These are phyloP conservation scores for Acanthaster planci DNA, from an alignment of 35 echinoderm and acorn worm genomes.

Conservation along the genomic window DNA sequence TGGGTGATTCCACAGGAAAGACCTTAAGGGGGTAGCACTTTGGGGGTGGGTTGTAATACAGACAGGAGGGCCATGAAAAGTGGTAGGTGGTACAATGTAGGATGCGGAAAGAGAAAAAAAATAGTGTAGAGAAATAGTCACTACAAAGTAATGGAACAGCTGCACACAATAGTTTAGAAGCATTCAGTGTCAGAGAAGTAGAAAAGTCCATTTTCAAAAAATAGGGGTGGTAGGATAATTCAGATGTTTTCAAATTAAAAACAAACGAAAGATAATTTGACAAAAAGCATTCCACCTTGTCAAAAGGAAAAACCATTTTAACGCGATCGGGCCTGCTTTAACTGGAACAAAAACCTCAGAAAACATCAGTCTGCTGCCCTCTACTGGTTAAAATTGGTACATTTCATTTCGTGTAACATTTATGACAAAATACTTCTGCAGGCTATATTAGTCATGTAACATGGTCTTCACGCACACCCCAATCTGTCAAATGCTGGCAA, in stretches of 20 bases:
- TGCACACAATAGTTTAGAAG: neutral
- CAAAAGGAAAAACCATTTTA: no score
- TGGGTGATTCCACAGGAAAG: slow-evolving; percentile 20
- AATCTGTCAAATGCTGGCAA: no score
- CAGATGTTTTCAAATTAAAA: neutral
- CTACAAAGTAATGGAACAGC: slow-evolving; percentile 8
- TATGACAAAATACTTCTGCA: no score
- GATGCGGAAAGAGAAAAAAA: slow-evolving; percentile 24
- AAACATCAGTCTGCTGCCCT: no score
- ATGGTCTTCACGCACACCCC: no score
- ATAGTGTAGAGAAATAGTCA: slow-evolving; percentile 28
- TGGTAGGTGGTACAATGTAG: neutral
- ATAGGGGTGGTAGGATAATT: neutral
- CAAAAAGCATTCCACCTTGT: no score
- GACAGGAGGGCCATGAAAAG: neutral
- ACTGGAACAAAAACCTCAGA: no score
- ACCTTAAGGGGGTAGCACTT: slow-evolving; percentile 21
- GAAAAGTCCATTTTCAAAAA: neutral
- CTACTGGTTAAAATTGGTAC: no score
- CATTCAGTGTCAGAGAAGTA: neutral
- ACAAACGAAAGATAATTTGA: no score
- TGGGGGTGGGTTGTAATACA: slow-evolving; percentile 1
- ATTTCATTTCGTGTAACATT: no score
- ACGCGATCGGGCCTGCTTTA: no score
- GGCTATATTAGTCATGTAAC: no score